Evolutionary conservation across 2,113 vertebrate species (phyloP), one percentile per base, ranked within the genome.

Genomic region (Gnathonemus longibarbis): DNA sequence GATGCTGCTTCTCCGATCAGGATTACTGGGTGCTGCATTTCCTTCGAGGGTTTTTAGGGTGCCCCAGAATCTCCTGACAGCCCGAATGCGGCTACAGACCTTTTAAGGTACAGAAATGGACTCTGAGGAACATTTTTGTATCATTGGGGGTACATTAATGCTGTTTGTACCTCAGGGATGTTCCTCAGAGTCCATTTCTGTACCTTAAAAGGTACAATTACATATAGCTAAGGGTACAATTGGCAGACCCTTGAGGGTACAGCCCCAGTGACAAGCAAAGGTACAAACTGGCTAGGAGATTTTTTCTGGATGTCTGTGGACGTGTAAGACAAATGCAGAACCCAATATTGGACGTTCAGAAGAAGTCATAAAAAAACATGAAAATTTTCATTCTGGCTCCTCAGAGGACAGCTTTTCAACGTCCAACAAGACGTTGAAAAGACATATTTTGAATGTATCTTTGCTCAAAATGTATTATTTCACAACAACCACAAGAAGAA

Each of bases 1-100:
- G 27, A 77, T 15, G 4, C 27, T 77, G 31, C 70, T 35, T 39
- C 27, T 77, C 11, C 70, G 0, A 13, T 39, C 27, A 39, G 31
- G 70, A 15, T 17, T 39, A 13, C 70, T 5, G 70, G 70, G 13
- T n/a, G 5, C 70, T 13, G 70, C 70, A 6, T 77, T 77, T 77
- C 4, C 27, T 17, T 35, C 3, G 31, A 39, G 31, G 70, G 31
- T 19, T 77, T 35, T 39, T 6, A 17, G 84, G 46, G 2, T 10
- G n/a, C 24, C 2, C 2, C 42, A 52, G 19, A 56, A 56, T 84
- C 39, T 48, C 80, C 80, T 7, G 9, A 66, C 58, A 0, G 58
- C 58, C 58, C 8, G 3, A 70, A 13, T 13, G 27, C 11, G 5
- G 89, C 90, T 90, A 92, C 88, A 92, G 90, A 52, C 50, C 13